These are phyloP conservation scores for Larimichthys crocea DNA, from an alignment of 2,113 vertebrate genomes.

Conservation along the genomic window DNA sequence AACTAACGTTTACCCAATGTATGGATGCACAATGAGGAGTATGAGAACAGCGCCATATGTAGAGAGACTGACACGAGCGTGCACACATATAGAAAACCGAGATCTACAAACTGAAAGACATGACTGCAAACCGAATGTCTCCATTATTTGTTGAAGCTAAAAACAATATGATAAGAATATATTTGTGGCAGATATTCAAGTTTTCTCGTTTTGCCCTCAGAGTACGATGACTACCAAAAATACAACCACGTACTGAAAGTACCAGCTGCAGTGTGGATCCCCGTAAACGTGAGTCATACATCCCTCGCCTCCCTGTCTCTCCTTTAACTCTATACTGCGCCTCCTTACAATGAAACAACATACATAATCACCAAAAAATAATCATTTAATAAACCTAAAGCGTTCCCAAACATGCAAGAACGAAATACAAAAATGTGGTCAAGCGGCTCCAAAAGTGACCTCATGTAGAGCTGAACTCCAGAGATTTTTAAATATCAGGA, in stretches of 20 bases:
- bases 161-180: background rate
- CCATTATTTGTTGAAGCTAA: background rate
- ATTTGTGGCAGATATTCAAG: constrained; percentile 23
- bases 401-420: constrained; percentile 25
- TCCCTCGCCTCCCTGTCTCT: constrained; percentile 16
- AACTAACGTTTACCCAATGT: constrained; percentile 40
- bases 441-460: constrained; percentile 60
- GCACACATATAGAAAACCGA: background rate
- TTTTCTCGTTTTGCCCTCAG: constrained; percentile 28
- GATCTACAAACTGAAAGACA: background rate
- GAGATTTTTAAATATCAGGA: constrained; percentile 71
- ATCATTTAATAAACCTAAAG: background rate
- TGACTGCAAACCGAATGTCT: background rate
- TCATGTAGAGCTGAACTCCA: constrained; percentile 51
- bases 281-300: constrained; percentile 34
- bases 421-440: constrained; percentile 44
- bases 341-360: constrained; percentile 3
- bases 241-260: constrained; percentile 10
- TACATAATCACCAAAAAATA: background rate
- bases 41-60: constrained; percentile 29
- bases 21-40: constrained; percentile 9
- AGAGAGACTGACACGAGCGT: background rate
- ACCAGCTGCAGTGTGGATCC: constrained; percentile 33
- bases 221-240: constrained; percentile 28
- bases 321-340: background rate